These are phyloP conservation scores for Microtus pennsylvanicus DNA, from an alignment of 2,113 vertebrate genomes.

Conservation along the genomic window DNA sequence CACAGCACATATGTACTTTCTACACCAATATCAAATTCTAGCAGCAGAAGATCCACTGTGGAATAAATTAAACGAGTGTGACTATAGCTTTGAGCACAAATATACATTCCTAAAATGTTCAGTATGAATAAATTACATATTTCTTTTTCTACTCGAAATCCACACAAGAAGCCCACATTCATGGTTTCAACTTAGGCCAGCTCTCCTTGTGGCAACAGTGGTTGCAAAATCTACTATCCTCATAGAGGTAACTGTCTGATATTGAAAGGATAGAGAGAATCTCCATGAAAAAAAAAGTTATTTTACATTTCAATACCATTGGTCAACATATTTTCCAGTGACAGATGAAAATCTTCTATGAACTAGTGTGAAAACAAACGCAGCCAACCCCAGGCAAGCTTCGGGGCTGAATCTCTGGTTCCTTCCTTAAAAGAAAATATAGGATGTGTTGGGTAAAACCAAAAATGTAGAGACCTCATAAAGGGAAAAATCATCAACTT, in stretches of 20 bases:
- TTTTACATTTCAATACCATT: neutral
- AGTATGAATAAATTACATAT: neutral
- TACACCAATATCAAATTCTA: constrained; percentile 49
- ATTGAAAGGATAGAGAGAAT: neutral
- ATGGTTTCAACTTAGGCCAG: neutral
- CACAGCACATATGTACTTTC: constrained; percentile 72
- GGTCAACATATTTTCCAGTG: neutral
- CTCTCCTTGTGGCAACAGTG: neutral
- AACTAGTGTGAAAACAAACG: neutral
- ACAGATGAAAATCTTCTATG: neutral
- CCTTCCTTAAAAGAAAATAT: neutral
- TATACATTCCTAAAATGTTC: constrained; percentile 11
- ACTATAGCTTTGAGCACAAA: neutral
- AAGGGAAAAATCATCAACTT: neutral
- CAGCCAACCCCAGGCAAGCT: neutral
- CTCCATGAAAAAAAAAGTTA: neutral
- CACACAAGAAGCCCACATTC: neutral
- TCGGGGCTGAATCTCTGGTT: neutral
- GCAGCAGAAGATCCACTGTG: constrained; percentile 51
- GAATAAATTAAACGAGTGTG: constrained; percentile 56
- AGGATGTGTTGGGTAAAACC: neutral
- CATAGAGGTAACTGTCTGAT: neutral
- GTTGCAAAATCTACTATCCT: neutral
- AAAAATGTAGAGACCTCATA: neutral
- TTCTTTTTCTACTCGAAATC: neutral